Evolutionary conservation across 37 sponge, comb jelly and placozoan species (phyloP), one percentile per base, ranked within the genome.

Genomic region (Haliclona indistincta): DNA sequence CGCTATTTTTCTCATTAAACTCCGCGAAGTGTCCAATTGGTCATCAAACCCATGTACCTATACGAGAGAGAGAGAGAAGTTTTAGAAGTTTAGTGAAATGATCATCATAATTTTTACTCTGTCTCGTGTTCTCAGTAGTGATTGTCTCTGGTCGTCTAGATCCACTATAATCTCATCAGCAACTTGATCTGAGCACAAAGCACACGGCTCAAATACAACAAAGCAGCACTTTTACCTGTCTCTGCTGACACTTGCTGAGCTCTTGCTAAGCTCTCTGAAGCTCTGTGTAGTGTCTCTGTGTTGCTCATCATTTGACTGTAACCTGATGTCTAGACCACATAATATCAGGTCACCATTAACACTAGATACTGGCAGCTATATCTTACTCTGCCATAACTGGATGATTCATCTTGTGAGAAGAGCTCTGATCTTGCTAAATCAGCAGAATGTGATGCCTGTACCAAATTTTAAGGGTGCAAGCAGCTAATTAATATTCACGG

Each of bases 181-280:
- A 29, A 91, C 63, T 5, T 67, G 39, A 78, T 86, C 91, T 74
- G 63, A 68, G 34, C 43, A 53, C 28, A 7, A 52, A 4, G 23
- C 10, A 51, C 35, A 41, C 28, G 23, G 4, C n/a, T 1, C 54
- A 4, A n/a, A 28, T 4, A 23, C 2, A 6, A 53, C 4, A 20
- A 36, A 39, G 5, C 34, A 4, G 25, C 3, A 47, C 1, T 26
- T 37, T 43, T 58, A 85, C 86, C 86, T 73, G 90, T 81, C 11
- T 90, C 77, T 67, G 81, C 81, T 10, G 90, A 71, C 3, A 90
- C 72, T 23, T 65, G 76, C 49, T 84, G 76, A 17, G 90, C 81
- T 56, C 81, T 75, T 33, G 63, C 47, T 19, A 90, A 44, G 28
- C 73, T 80, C 17, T 70, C 58, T 37, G 90, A 81, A 36, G 90